Evolutionary conservation across 2,888 invertebrate genomes (phyloP), one percentile per base, ranked within the genome.

Genomic region (Amblyjoppa proteus): DNA sequence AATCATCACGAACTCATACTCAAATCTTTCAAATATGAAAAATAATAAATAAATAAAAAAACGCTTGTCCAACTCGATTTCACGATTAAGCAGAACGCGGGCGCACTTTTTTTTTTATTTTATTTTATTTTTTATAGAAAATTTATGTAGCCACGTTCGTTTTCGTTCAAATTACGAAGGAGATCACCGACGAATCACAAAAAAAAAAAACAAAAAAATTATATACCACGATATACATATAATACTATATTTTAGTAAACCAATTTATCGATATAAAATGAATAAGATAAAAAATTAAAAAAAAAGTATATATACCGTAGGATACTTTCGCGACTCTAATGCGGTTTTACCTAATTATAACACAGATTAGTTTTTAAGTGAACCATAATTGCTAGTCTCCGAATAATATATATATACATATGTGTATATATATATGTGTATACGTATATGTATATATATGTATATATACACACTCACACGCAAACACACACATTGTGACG

Each of bases 341-440:
- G 85, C 88, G 84, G 79, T 89, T 89, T 90, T 83, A 91, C 83
- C 89, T 90, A 90, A 89, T 89, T 87, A 45, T 45, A 89, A 81
- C 75, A 76, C 78, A 61, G 81, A 83, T 87, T 91, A 91, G 84
- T 81, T 84, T 78, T 88, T 87, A 89, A 90, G 89, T 82, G 87
- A 91, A 90, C 88, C 87, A 88, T 92, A 91, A 92, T 91, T 91
- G 90, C 92, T 92, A 92, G 92, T 92, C 92, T 89, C 88, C 89
- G 89, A 85, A 90, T 88, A 86, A 87, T 87, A 85, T 89, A 89
- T 83, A 84, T 83, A 85, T 78, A 69, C 31, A 77, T 76, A 86
- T 88, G 82, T 79, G 13, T 66, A 68, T 71, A 11, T 41, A 9
- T 41, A 3, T 41, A 11, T 41, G 2, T 71, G 49, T 76, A 0